Base-by-base conservation (phyloP, 1,140 invertebrate genomes). In the Drosophila lacertosa region DNA sequence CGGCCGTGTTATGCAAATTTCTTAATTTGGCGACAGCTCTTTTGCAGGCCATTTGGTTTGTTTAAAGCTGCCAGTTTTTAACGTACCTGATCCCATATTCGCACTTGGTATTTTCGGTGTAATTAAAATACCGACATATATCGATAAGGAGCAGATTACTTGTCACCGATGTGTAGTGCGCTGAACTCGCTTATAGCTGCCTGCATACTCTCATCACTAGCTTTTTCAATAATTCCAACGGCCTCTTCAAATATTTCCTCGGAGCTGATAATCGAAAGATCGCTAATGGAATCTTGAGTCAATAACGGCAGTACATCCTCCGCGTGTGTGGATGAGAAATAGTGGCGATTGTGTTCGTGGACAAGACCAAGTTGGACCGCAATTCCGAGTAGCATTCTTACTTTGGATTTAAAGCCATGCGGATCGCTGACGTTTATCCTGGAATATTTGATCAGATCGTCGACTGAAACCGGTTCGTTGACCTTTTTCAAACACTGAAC, bases 341-440 rank as follows among this genome's bases (percentile, higher is more conserved):
- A 74, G 10, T 62, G 33, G 0, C 15, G n/a, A 1, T 72, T 72
- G 20, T 50, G 26, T 15, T 74, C 50, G 11, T 51, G n/a, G 0
- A 74, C 10, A 3, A 29, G 55, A 1, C 70, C 73, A 3, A 62
- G 22, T 2, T 18, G 16, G 7, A 67, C 20, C 2, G 35, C 69
- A 4, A 42, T 33, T 1, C 11, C 16, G 6, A 74, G 11, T 0
- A 74, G 5, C 16, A 2, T 6, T 18, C 10, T 9, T 7, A 29
- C 26, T 13, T 32, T 40, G 9, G 6, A 10, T 9, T 32, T 44
- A 16, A 47, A 3, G 33, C 9, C 10, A 7, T 3, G 3, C 11
- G 24, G 32, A 22, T 51, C 7, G 9, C 13, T 16, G 0, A 29
- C 3, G 15, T 2, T n/a, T 5, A 45, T 15, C 9, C 39, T 15